phyloP scores from a whole-genome alignment of 2,888 invertebrate species.

The Synanthedon andrenaeformis region DNA sequence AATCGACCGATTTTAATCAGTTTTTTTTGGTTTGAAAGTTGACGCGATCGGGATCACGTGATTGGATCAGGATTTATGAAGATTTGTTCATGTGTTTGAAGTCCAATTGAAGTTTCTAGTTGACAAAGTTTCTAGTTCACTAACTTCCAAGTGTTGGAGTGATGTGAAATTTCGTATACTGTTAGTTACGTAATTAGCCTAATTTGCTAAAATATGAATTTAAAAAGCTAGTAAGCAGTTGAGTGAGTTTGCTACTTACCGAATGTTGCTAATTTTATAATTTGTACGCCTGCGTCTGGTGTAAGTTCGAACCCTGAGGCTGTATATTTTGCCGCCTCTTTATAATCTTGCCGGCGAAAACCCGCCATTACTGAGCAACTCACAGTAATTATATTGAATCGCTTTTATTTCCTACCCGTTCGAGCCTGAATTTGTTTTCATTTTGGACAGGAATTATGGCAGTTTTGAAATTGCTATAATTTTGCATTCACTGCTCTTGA shows the following conservation, averaged over 20 bases:
- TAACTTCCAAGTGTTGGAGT: too few relatives aligned
- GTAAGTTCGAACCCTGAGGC: conserved; percentile 3
- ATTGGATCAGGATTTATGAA: too few relatives aligned
- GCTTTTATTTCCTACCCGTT: conserved; percentile 26
- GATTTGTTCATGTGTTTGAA: too few relatives aligned
- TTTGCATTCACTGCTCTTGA: conserved; percentile 18
- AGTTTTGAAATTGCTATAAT: conserved; percentile 34
- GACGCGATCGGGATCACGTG: too few relatives aligned
- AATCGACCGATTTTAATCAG: too few relatives aligned
- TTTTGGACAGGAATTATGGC: conserved; percentile 30
- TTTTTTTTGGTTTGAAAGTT: too few relatives aligned
- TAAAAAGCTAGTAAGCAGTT: too few relatives aligned
- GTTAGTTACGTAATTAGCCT: too few relatives aligned
- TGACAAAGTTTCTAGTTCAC: too few relatives aligned
- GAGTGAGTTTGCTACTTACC: not conserved
- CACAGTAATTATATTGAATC: conserved; percentile 33
- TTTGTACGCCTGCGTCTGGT: not conserved
- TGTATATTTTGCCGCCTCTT: conserved; percentile 15
- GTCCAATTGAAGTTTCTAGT: too few relatives aligned
- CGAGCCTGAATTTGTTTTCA: conserved; percentile 25
- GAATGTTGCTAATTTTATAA: not conserved
- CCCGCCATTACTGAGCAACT: conserved; percentile 27
- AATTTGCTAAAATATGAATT: too few relatives aligned
- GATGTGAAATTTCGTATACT: too few relatives aligned
- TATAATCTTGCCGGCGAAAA: conserved; percentile 26